Conservation (phyloP, 2,113 vertebrate species). For the Thunnus thynnus region DNA sequence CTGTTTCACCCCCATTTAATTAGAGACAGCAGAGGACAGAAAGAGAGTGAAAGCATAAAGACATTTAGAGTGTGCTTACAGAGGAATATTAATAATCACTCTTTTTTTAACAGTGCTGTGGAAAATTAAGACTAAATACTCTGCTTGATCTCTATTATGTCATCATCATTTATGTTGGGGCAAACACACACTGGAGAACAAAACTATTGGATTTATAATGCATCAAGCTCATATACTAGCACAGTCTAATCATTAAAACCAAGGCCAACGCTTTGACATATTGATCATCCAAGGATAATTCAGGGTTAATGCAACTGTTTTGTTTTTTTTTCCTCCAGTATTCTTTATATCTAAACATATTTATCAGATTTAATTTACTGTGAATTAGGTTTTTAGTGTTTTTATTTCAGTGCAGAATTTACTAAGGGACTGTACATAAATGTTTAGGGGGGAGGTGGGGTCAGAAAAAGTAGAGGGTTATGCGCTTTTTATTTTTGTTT, state of each 20-base stretch:
- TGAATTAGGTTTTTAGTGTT: neutral
- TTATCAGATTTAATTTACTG: conserved; percentile 25
- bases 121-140: conserved; percentile 72
- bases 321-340: conserved; percentile 16
- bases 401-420: neutral
- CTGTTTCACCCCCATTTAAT: conserved; percentile 85
- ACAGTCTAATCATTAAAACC: conserved; percentile 62
- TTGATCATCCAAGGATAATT: conserved; percentile 65
- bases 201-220: conserved; percentile 72
- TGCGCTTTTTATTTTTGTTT: no score
- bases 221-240: conserved; percentile 64
- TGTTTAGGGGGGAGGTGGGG: neutral
- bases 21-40: conserved; percentile 68
- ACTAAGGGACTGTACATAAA: neutral
- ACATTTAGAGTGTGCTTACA: conserved; percentile 38
- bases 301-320: conserved; percentile 61
- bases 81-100: conserved; percentile 65
- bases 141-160: conserved; percentile 68
- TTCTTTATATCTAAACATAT: conserved; percentile 6
- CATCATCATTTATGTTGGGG: conserved; percentile 46
- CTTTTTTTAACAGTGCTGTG: conserved; percentile 25
- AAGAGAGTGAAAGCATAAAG: conserved; percentile 20
- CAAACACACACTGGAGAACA: conserved; percentile 38
- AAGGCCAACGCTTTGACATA: conserved; percentile 69
- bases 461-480: neutral